Evolutionary conservation across 2,888 invertebrate species (phyloP).

Genomic region (Colostygia pectinataria): DNA sequence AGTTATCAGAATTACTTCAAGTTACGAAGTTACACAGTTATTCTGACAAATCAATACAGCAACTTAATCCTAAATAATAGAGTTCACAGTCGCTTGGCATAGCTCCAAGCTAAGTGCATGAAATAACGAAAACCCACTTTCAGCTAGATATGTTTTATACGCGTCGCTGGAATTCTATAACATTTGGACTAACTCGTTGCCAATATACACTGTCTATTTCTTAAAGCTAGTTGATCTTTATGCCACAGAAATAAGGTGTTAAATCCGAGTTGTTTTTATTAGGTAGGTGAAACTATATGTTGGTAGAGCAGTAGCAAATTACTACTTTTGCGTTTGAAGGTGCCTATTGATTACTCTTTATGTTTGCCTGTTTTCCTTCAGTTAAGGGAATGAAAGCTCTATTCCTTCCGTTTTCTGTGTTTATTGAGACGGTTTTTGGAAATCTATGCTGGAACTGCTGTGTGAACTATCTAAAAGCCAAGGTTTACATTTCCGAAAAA

Average conservation of each 20-base stretch:
- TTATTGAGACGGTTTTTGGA: not conserved
- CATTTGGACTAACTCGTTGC: slow-evolving; percentile 40
- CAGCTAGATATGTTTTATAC: slow-evolving; percentile 60
- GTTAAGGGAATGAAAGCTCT: slow-evolving; percentile 23
- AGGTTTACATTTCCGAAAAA: too few species aligned
- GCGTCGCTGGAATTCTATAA: slow-evolving; percentile 57
- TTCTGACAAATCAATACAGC: not conserved
- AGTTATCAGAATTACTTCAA: slow-evolving; percentile 7
- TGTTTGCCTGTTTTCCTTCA: slow-evolving; percentile 38
- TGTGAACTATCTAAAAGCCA: too few species aligned
- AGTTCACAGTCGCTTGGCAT: slow-evolving; percentile 54
- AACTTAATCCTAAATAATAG: slow-evolving; percentile 37
- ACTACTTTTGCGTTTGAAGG: slow-evolving; percentile 40
- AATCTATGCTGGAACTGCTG: too few species aligned
- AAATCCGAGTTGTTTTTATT: not conserved
- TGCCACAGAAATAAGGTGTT: not conserved
- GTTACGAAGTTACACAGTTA: not conserved
- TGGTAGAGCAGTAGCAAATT: slow-evolving; percentile 39
- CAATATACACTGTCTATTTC: slow-evolving; percentile 18
- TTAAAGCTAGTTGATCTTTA: not conserved
- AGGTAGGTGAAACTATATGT: slow-evolving; percentile 4
- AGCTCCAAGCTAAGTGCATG: slow-evolving; percentile 50
- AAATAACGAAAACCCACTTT: slow-evolving; percentile 67
- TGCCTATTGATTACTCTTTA: slow-evolving; percentile 44
- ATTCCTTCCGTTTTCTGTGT: not conserved